Percentiles rank a stretch among this genome's conserved stretches.
phyloP scores from a whole-genome alignment of 30 jellyfish, hydroid and myxozoan genomes.

The Catostylus mosaicus region DNA sequence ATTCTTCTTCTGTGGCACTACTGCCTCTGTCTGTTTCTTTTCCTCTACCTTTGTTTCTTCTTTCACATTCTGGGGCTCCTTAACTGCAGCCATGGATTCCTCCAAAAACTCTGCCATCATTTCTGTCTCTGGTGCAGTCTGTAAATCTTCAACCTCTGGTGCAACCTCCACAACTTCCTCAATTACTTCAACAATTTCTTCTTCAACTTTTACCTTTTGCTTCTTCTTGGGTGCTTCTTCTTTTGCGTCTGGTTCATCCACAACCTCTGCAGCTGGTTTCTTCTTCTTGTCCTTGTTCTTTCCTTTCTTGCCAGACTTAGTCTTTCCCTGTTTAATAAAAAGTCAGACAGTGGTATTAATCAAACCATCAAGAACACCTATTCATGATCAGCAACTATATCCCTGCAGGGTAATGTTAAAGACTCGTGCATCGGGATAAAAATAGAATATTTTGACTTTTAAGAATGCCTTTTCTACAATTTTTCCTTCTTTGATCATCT shows the following conservation, averaged over 20 bases:
- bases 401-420: no score
- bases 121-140: conserved; percentile 12
- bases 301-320: conserved; percentile 14
- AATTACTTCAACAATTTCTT: conserved; percentile 46
- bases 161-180: conserved; percentile 56
- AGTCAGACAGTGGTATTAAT: no score
- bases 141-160: background rate
- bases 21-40: conserved; percentile 11
- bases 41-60: conserved; percentile 1
- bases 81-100: background rate
- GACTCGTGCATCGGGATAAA: no score
- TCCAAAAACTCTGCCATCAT: conserved; percentile 1
- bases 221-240: conserved; percentile 10
- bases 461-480: no score
- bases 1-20: conserved; percentile 35
- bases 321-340: background rate
- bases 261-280: conserved; percentile 4
- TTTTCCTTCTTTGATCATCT: no score
- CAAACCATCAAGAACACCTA: no score
- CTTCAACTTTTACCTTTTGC: conserved; percentile 45
- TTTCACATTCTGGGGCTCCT: background rate
- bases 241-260: conserved; percentile 9
- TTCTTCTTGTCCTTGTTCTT: conserved; percentile 54
- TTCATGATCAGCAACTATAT: no score
- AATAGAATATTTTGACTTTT: no score